These are phyloP conservation scores for Cassiopea andromeda DNA, from an alignment of 30 jellyfish, hydroid and myxozoan species.

Conservation along the genomic window DNA sequence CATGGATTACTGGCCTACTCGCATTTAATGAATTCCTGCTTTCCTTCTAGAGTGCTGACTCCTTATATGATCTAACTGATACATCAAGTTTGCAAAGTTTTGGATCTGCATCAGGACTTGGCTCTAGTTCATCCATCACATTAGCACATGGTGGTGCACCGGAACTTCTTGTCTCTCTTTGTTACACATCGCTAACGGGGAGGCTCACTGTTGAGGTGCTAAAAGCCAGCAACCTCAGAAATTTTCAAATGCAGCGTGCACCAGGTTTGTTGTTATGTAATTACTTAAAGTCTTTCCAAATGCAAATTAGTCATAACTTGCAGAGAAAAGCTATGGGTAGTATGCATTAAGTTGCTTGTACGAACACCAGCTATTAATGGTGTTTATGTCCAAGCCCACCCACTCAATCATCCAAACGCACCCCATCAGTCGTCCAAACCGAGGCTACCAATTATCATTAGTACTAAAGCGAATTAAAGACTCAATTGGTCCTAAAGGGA, in stretches of 20 bases:
- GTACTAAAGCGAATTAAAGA: no score
- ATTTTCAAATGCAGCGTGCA: slow-evolving; percentile 90
- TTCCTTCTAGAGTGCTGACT: slow-evolving; percentile 83
- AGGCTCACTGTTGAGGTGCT: slow-evolving; percentile 91
- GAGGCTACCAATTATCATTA: no score
- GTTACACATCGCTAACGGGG: slow-evolving; percentile 95
- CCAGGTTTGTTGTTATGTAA: slow-evolving; percentile 67
- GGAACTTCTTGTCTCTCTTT: slow-evolving; percentile 87
- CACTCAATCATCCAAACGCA: no score
- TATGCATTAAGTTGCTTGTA: no score
- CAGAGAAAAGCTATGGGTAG: no score
- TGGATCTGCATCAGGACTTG: slow-evolving; percentile 86
- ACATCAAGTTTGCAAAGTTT: slow-evolving; percentile 85
- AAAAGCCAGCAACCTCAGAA: slow-evolving; percentile 86
- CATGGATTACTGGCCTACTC: not conserved
- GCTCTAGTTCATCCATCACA: slow-evolving; percentile 82
- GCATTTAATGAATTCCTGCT: not conserved
- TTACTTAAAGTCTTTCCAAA: not conserved
- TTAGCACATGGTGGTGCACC: slow-evolving; percentile 88
- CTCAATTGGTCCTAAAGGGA: no score
- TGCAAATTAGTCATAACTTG: not conserved
- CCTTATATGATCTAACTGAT: slow-evolving; percentile 89
- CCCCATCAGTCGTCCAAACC: no score
- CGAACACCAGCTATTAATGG: no score
- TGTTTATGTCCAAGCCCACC: no score